Conservation (phyloP, 2,797 vertebrate species). For the Pogoniulus pusillus region DNA sequence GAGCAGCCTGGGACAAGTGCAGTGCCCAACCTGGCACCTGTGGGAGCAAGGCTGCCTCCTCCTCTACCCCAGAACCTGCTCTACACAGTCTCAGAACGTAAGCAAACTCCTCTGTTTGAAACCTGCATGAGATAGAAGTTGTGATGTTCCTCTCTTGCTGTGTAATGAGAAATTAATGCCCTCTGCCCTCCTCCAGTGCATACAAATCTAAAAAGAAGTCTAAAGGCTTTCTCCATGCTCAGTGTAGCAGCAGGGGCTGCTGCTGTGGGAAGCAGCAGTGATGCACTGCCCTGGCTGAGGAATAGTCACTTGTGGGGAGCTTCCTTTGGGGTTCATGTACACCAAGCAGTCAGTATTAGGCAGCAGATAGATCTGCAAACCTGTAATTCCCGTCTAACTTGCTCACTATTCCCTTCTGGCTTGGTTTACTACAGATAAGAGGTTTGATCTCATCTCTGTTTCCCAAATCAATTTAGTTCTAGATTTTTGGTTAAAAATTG, state of each 20-base stretch:
- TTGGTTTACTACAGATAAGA: neutral
- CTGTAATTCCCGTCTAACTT: neutral
- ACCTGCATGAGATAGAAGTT: neutral
- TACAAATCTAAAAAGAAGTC: constrained; percentile 43
- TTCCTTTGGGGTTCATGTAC: neutral
- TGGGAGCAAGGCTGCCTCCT: constrained; percentile 82
- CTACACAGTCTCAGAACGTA: constrained; percentile 97
- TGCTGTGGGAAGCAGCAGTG: neutral
- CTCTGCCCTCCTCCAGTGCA: neutral
- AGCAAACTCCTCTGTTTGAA: constrained; percentile 73
- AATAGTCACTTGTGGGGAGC: neutral
- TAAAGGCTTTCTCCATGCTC: neutral
- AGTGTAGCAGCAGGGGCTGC: neutral
- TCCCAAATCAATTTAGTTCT: neutral
- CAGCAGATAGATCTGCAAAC: neutral
- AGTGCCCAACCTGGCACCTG: constrained; percentile 79
- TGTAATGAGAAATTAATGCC: neutral
- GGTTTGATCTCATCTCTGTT: neutral
- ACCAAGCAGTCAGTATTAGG: neutral
- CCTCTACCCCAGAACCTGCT: constrained; percentile 91
- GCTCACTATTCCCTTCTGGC: neutral
- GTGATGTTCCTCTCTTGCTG: neutral
- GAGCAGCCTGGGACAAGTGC: constrained; percentile 84
- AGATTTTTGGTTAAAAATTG: neutral
- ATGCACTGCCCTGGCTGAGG: neutral